Conservation (phyloP, 2,888 invertebrate genomes). For the Alviniconcha strummeri region DNA sequence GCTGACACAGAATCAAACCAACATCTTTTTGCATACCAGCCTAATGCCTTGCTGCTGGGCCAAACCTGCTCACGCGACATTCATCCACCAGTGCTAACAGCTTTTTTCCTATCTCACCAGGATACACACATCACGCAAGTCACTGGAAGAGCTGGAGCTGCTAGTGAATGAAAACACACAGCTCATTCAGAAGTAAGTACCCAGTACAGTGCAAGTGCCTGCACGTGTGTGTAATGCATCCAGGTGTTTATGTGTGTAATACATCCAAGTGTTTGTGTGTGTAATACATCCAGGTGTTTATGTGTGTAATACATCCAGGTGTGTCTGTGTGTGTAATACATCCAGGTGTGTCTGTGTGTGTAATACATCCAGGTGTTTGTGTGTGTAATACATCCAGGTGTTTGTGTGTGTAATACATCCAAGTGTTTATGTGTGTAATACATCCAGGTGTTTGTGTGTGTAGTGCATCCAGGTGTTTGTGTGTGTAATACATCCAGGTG, state of each 20-base stretch:
- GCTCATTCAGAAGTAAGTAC: constrained; percentile 41
- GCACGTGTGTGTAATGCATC: not conserved
- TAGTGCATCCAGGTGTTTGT: not conserved
- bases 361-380: not conserved
- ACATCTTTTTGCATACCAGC: too few relatives aligned
- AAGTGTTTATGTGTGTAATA: not conserved
- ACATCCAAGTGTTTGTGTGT: not conserved
- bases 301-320: too few relatives aligned
- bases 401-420: not conserved
- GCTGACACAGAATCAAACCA: too few relatives aligned
- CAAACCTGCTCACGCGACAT: too few relatives aligned
- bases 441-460: not conserved
- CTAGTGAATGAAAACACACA: constrained; percentile 42
- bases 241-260: not conserved
- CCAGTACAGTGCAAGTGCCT: not conserved
- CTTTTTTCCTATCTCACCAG: constrained; percentile 30
- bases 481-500: too few relatives aligned
- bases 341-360: too few relatives aligned
- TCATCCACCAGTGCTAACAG: too few relatives aligned
- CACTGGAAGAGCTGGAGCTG: constrained; percentile 44
- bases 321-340: too few relatives aligned
- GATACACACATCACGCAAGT: constrained; percentile 40
- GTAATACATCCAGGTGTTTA: not conserved
- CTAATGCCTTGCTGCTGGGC: too few relatives aligned
- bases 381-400: not conserved